Evolutionary conservation across 2,888 invertebrate species (phyloP).

Genomic region (Drosophila subquinaria): DNA sequence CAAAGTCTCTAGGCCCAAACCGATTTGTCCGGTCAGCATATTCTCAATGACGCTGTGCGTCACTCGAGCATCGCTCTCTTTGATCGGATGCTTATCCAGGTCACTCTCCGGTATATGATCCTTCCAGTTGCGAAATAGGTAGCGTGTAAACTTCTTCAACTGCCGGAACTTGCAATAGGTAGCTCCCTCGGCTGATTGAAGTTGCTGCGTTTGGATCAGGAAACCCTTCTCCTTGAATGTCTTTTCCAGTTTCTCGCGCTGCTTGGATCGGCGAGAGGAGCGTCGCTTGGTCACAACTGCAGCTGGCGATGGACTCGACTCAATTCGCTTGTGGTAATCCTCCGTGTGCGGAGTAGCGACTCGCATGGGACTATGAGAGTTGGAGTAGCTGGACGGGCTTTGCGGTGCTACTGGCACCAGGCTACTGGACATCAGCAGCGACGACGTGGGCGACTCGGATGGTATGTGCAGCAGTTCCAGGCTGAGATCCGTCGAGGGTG

Average conservation of each 20-base stretch:
- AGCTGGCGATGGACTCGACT: constrained; percentile 25
- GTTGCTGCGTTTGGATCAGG: constrained; percentile 95
- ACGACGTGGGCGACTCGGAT: constrained; percentile 81
- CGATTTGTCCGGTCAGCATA: constrained; percentile 52
- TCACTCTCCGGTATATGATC: constrained; percentile 92
- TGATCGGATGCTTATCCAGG: constrained; percentile 52
- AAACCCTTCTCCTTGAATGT: constrained; percentile 97
- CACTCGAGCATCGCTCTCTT: constrained; percentile 20
- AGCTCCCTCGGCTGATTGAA: constrained; percentile 96
- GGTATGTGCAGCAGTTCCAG: constrained; percentile 84
- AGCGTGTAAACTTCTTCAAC: constrained; percentile 95
- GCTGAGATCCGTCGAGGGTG: constrained; percentile 83
- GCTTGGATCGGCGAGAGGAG: constrained; percentile 93
- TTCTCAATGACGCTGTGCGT: constrained; percentile 51
- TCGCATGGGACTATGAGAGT: constrained; percentile 47
- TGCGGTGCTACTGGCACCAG: constrained; percentile 64
- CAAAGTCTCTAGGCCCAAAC: constrained; percentile 40
- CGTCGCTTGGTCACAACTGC: constrained; percentile 87
- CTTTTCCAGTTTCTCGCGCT: constrained; percentile 94
- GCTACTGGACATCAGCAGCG: constrained; percentile 63
- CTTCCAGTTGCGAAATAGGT: constrained; percentile 96
- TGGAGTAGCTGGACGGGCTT: constrained; percentile 59
- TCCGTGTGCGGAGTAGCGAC: constrained; percentile 27
- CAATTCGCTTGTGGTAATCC: constrained; percentile 38
- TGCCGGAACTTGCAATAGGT: constrained; percentile 97